Evolutionary conservation across 2,113 vertebrate species (phyloP), one percentile per base, ranked within the genome.

Genomic region (Eudorcas thomsonii): DNA sequence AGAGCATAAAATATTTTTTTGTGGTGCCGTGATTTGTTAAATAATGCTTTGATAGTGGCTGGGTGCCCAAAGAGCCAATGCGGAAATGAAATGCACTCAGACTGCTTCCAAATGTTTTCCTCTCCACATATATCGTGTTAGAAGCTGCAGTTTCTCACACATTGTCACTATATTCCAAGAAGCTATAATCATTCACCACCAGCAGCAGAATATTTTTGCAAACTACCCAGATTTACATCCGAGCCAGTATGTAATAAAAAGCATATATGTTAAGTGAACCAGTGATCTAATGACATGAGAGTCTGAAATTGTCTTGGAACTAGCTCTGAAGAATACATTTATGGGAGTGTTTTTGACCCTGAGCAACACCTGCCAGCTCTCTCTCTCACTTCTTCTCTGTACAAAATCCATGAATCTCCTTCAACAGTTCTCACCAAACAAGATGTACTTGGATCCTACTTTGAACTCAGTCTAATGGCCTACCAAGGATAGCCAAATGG

Each of bases 11-110:
- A 48, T 71, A 67, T 19, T 45, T 97, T 64, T 96, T 95, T 91
- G 62, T 91, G 71, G 39, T 90, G n/a, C 39, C 48, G 57, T 89
- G n/a, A 97, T 95, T 95, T 97, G 52, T 93, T 97, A 96, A 93
- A 95, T 94, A 90, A 97, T 95, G 62, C 64, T 96, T 92, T 94
- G 60, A 71, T 90, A 90, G 86, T 97, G 88, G 43, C 88, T 64
- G 39, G 57, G 71, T 87, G 85, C 91, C 88, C 55, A 88, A 93
- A 89, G 88, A 97, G 78, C 55, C 93, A 60, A 54, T 36, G 54
- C 21, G 93, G 91, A 97, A 98, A 95, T 96, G 90, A 97, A 95
- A 97, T 54, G 33, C 21, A 90, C 25, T 62, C 67, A 64, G 16
- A 91, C 54, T 85, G 78, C 88, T 96, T 97, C 83, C 93, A 81